These are phyloP conservation scores for Premnoplex brunnescens DNA, from an alignment of 2,797 vertebrate genomes.

Conservation along the genomic window DNA sequence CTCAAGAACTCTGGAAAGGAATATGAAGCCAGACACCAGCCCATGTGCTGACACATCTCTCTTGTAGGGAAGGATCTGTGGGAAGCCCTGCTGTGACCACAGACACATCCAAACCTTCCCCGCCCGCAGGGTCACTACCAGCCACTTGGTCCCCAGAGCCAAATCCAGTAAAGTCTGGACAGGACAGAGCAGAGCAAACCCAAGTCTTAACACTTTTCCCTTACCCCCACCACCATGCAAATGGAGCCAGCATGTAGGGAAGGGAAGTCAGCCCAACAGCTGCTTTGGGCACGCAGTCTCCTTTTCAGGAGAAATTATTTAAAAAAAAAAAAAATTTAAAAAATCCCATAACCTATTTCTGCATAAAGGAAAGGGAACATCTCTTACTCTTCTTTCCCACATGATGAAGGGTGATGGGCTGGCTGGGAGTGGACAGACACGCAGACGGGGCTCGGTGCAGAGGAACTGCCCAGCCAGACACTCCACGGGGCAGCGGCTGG, in stretches of 20 bases:
- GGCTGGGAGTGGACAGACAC: not conserved
- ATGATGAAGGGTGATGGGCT: not conserved
- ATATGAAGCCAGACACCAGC: not conserved
- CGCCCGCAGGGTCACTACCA: not conserved
- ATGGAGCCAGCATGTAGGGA: not conserved
- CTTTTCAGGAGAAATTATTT: not conserved
- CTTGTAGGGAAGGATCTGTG: not conserved
- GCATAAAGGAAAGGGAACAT: not conserved
- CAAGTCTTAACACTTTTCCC: not conserved
- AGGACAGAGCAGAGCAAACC: not conserved
- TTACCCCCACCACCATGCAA: not conserved
- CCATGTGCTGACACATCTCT: not conserved
- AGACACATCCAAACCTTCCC: not conserved
- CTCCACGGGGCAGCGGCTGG: accelerated
- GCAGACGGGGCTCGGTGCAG: not conserved
- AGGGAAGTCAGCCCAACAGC: not conserved
- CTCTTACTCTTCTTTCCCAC: not conserved
- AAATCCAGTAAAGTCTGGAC: not conserved
- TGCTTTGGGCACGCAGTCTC: not conserved
- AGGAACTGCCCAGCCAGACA: accelerated
- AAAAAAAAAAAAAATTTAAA: not conserved
- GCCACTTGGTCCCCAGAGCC: not conserved
- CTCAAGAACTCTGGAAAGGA: not conserved
- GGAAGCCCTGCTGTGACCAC: accelerated
- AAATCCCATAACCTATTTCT: not conserved